A percentile compares a stretch with the other conserved stretches of the same genome.
Conservation (phyloP, 2,888 invertebrate genomes). For the Caenorhabditis zanzibari region DNA sequence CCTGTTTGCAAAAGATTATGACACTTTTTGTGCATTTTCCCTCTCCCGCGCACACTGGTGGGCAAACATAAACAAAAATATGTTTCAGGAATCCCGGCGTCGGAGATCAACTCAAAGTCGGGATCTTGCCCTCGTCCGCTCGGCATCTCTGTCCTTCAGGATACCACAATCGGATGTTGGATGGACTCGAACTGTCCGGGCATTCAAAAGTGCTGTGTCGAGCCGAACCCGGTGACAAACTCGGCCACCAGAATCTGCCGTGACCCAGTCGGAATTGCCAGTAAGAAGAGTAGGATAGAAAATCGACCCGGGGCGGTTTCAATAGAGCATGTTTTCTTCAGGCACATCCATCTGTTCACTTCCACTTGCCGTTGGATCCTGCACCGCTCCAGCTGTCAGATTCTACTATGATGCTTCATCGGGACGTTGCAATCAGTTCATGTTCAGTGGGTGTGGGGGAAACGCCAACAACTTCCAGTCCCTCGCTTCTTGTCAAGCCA, state of each 20-base stretch:
- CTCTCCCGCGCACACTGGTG: constrained; percentile 1
- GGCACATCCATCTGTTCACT: constrained; percentile 81
- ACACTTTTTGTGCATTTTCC: constrained; percentile 38
- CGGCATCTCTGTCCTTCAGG: constrained; percentile 79
- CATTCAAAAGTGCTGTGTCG: constrained; percentile 83
- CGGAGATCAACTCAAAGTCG: constrained; percentile 82
- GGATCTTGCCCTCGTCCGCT: constrained; percentile 81
- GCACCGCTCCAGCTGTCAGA: constrained; percentile 77
- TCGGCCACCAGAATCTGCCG: constrained; percentile 81
- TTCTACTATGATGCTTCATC: constrained; percentile 81
- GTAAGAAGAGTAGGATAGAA: constrained; percentile 66
- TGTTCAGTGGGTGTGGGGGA: constrained; percentile 78
- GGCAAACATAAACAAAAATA: constrained; percentile 7
- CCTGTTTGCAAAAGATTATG: constrained; percentile 43
- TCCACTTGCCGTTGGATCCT: constrained; percentile 79
- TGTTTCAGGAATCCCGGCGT: constrained; percentile 81
- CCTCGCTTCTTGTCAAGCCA: constrained; percentile 79
- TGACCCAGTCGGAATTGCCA: constrained; percentile 80
- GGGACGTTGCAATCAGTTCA: constrained; percentile 77
- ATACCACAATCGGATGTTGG: constrained; percentile 81
- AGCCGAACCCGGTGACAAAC: constrained; percentile 82
- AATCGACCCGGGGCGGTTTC: neutral
- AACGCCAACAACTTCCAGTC: constrained; percentile 83
- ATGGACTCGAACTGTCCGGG: constrained; percentile 82
- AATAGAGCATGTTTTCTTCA: constrained; percentile 6